Evolutionary conservation across 2,888 invertebrate species (phyloP), one percentile per base, ranked within the genome.

Genomic region (Euclidia mi): DNA sequence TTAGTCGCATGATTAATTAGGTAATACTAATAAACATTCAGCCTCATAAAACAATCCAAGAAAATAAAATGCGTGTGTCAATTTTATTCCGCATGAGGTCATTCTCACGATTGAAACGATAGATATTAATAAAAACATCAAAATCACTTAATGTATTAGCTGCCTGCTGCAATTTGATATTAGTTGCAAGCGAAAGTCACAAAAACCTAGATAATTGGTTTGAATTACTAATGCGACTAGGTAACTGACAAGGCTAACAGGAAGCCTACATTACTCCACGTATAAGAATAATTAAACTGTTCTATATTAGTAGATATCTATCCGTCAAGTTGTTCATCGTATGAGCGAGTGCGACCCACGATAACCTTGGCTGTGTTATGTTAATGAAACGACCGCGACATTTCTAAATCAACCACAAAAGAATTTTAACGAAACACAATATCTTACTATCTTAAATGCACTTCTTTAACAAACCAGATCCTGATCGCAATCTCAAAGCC

Each of bases 311-410:
- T 18, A 11, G 32, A 25, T 11, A 7, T 25, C 14, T 20, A 20
- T 7, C 15, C 12, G 20, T 29, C 3, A 31, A 18, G 17, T 43
- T 56, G 70, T 72, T 64, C 76, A 76, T 70, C 66, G 46, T 71
- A 58, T 53, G 17, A 35, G 43, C 60, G 79, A 81, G 20, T 35
- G 42, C 60, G 79, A 84, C 79, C 84, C 64, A 51, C 58, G 87
- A 87, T 87, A 87, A 85, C 86, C 86, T 76, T 71, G 60, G 44
- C 64, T 70, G 65, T 76, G 69, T 71, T 68, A 80, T 82, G 82
- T 65, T 76, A 85, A 84, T 79, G 72, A 64, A 63, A 52, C 32
- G 34, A 25, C 49, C 51, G 61, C 59, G 55, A 57, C 51, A 46
- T 47, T 52, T 64, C 56, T 60, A 38, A 51, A 45, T 12, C 31